These are phyloP conservation scores for Crotalus horridus DNA, from an alignment of 2,113 vertebrate genomes.

Conservation along the genomic window DNA sequence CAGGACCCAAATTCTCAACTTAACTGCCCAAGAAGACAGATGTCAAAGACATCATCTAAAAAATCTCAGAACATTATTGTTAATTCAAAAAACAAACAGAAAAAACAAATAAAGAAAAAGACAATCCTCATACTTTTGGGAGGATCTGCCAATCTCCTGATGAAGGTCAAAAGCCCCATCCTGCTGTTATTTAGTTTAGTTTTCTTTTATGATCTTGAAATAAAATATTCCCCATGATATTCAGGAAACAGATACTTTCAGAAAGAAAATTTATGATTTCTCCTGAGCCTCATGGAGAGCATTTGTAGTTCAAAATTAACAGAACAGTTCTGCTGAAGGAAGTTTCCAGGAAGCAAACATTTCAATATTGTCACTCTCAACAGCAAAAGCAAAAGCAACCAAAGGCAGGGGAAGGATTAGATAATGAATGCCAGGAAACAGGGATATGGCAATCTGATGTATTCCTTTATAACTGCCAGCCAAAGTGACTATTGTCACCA, in stretches of 20 bases:
- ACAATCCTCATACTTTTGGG: neutral
- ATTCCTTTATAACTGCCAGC: neutral
- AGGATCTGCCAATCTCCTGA: neutral
- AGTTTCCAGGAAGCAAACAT: neutral
- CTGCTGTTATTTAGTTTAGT: neutral
- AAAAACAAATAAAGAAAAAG: neutral
- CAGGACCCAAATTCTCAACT: neutral
- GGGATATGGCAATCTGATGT: neutral
- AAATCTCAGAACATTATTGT: neutral
- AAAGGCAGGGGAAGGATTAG: neutral
- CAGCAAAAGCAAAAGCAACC: neutral
- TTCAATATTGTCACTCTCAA: neutral
- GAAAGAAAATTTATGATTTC: neutral
- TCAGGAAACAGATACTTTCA: neutral
- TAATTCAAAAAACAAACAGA: neutral
- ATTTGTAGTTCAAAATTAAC: neutral
- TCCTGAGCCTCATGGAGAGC: neutral
- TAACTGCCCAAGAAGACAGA: neutral
- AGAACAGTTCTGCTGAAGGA: neutral
- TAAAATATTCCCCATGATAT: neutral
- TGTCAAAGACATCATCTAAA: neutral
- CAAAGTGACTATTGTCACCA: neutral
- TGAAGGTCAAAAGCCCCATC: neutral
- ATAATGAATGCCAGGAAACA: neutral
- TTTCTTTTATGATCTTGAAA: neutral